Evolutionary conservation across 2,113 vertebrate species (phyloP).

Genomic region (Glaucidium brasilianum): DNA sequence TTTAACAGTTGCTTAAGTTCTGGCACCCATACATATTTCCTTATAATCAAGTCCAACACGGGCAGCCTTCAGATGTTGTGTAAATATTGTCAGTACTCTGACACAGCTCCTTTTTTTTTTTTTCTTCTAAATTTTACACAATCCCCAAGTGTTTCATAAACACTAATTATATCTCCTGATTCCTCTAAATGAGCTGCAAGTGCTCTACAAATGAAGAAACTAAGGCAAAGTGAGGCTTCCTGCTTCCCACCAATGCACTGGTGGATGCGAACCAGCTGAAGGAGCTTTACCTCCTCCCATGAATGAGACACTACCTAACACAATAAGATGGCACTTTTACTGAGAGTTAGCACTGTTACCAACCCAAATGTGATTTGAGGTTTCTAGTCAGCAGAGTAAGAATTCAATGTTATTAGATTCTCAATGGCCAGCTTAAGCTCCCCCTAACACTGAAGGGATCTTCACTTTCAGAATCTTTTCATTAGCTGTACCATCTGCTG

Average conservation of each 20-base stretch:
- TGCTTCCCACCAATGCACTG: background rate
- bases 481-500: background rate
- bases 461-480: background rate
- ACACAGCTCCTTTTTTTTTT: background rate
- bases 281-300: background rate
- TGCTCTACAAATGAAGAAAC: background rate
- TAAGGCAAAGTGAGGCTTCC: background rate
- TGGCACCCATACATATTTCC: background rate
- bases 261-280: background rate
- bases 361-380: background rate
- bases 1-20: constrained; percentile 3
- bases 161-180: background rate
- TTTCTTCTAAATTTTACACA: constrained; percentile 49
- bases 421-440: background rate
- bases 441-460: background rate
- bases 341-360: background rate
- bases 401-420: background rate
- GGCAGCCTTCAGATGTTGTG: constrained; percentile 17
- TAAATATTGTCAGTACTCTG: constrained; percentile 18
- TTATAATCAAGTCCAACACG: background rate
- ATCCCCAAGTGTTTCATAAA: constrained; percentile 37
- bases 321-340: background rate
- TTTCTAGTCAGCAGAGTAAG: background rate
- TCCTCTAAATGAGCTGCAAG: background rate
- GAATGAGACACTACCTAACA: background rate